These are phyloP conservation scores for Papio anubis DNA, from an alignment of 2,113 vertebrate species.

Conservation along the genomic window DNA sequence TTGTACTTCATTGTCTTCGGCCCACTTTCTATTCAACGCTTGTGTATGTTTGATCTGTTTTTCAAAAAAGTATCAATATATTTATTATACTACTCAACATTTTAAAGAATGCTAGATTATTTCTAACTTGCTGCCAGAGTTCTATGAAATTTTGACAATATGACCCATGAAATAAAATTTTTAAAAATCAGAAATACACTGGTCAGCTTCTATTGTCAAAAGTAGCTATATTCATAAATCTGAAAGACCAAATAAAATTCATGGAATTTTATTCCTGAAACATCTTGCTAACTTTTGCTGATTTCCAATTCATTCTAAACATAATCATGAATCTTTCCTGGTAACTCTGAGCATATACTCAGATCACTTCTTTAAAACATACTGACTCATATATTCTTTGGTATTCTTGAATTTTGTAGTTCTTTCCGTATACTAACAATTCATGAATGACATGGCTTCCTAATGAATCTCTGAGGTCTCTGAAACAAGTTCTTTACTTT, in stretches of 20 bases:
- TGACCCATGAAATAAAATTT: neutral
- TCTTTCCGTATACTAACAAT: neutral
- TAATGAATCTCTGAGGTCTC: neutral
- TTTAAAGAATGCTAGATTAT: neutral
- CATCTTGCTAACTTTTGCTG: neutral
- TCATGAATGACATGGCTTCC: neutral
- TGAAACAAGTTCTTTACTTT: neutral
- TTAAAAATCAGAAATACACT: conserved; percentile 36
- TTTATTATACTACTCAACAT: neutral
- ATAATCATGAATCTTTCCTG: neutral
- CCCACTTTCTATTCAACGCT: conserved; percentile 96
- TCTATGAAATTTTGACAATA: neutral
- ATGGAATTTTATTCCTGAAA: neutral
- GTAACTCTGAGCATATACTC: neutral
- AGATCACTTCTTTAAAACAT: neutral
- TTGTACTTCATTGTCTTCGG: conserved; percentile 97
- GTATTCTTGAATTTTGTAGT: neutral
- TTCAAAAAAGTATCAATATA: neutral
- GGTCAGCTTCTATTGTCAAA: conserved; percentile 19
- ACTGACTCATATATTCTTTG: neutral
- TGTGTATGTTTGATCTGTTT: conserved; percentile 97
- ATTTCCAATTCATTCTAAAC: neutral
- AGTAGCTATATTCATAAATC: conserved; percentile 15
- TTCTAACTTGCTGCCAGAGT: conserved; percentile 12
- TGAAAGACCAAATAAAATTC: neutral